Conservation (phyloP, 2,888 invertebrate genomes). For the Agriopis marginaria region DNA sequence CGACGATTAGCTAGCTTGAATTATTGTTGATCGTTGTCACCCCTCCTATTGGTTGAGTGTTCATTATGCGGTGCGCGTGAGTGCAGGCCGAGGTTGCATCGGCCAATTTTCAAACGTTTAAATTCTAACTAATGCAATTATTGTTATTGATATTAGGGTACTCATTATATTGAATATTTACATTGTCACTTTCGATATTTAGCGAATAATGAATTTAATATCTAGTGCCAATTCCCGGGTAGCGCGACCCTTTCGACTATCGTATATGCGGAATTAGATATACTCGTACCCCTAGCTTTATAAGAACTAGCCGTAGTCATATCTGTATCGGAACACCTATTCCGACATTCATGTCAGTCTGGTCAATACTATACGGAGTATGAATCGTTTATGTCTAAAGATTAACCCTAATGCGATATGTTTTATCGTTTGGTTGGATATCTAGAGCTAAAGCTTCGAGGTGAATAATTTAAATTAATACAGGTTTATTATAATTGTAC, state of each 20-base stretch:
- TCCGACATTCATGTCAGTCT: slow-evolving; percentile 50
- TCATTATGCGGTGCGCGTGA: slow-evolving; percentile 58
- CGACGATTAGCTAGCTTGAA: slow-evolving; percentile 48
- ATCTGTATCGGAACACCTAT: slow-evolving; percentile 63
- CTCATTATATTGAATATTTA: slow-evolving; percentile 74
- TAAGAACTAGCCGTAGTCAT: slow-evolving; percentile 74
- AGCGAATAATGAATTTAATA: slow-evolving; percentile 66
- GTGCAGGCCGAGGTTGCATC: slow-evolving; percentile 54
- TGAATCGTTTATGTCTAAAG: slow-evolving; percentile 30
- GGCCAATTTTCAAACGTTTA: slow-evolving; percentile 62
- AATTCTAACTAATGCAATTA: slow-evolving; percentile 73
- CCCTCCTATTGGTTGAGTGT: slow-evolving; percentile 58
- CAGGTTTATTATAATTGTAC: slow-evolving; percentile 52
- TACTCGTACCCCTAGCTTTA: slow-evolving; percentile 64
- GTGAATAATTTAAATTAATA: slow-evolving; percentile 50
- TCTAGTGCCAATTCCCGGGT: slow-evolving; percentile 76
- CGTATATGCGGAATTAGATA: slow-evolving; percentile 62
- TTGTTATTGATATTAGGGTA: slow-evolving; percentile 74
- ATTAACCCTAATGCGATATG: slow-evolving; percentile 14
- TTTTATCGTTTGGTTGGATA: slow-evolving; percentile 38
- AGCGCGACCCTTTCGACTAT: slow-evolving; percentile 69
- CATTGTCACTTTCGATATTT: slow-evolving; percentile 74
- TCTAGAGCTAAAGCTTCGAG: slow-evolving; percentile 57
- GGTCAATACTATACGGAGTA: slow-evolving; percentile 40
- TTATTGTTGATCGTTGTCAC: slow-evolving; percentile 59